Conservation (phyloP, 1,140 invertebrate genomes). For the Drosophila orena region DNA sequence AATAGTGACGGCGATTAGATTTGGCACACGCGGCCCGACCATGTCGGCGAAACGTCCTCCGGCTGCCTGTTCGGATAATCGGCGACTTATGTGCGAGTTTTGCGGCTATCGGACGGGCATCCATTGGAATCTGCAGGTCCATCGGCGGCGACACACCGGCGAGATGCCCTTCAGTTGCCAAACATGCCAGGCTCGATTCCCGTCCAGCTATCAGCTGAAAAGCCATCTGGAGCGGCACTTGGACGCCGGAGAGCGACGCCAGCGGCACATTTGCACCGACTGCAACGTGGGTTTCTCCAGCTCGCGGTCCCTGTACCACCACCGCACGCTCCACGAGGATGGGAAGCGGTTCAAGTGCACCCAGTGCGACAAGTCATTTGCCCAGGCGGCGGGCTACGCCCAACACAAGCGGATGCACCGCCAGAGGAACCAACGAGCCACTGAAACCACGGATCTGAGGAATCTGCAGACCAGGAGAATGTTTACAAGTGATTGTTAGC, state of each 20-base stretch:
- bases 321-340: slow-evolving; percentile 91
- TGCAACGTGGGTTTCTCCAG: slow-evolving; percentile 68
- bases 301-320: slow-evolving; percentile 86
- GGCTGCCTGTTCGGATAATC: slow-evolving; percentile 2
- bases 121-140: slow-evolving; percentile 79
- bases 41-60: slow-evolving; percentile 37
- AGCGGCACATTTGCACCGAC: slow-evolving; percentile 42
- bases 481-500: background rate
- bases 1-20: slow-evolving; percentile 73
- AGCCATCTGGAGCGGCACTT: slow-evolving; percentile 50
- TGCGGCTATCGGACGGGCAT: slow-evolving; percentile 64
- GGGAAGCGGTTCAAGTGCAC: slow-evolving; percentile 92
- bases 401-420: slow-evolving; percentile 73
- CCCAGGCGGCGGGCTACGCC: slow-evolving; percentile 66
- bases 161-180: slow-evolving; percentile 89
- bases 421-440: slow-evolving; percentile 36
- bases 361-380: slow-evolving; percentile 68
- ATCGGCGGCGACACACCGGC: slow-evolving; percentile 91
- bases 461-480: background rate
- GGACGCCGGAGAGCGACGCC: slow-evolving; percentile 39
- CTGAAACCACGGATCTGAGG: background rate
- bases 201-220: slow-evolving; percentile 85
- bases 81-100: slow-evolving; percentile 67
- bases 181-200: slow-evolving; percentile 89
- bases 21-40: slow-evolving; percentile 55